Conservation (phyloP, 2,888 invertebrate species). For the Diabrotica balteata region DNA sequence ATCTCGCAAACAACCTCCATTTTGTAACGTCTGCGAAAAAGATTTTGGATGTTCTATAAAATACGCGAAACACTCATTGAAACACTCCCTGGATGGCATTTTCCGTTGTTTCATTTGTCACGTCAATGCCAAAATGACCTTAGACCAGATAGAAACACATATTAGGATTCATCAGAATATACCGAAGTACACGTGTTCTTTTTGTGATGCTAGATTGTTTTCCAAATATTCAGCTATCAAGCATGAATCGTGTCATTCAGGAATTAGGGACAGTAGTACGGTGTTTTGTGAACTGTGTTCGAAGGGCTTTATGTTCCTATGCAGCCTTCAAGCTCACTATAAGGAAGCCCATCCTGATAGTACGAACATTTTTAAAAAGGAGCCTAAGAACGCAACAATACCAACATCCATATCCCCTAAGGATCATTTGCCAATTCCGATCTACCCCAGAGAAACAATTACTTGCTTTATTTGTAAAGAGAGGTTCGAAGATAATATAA, state of each 20-base stretch:
- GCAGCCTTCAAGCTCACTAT: slow-evolving; percentile 52
- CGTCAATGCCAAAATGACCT: slow-evolving; percentile 33
- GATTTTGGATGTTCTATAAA: slow-evolving; percentile 42
- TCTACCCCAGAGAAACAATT: slow-evolving; percentile 32
- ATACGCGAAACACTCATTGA: slow-evolving; percentile 39
- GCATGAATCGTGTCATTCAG: slow-evolving; percentile 48
- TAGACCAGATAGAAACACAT: slow-evolving; percentile 45
- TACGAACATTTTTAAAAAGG: slow-evolving; percentile 3
- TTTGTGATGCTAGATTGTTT: slow-evolving; percentile 50
- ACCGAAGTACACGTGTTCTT: slow-evolving; percentile 49
- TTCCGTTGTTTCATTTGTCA: slow-evolving; percentile 39
- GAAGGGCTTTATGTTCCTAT: slow-evolving; percentile 49
- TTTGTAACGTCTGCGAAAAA: slow-evolving; percentile 44
- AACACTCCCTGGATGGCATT: slow-evolving; percentile 36
- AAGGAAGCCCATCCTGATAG: slow-evolving; percentile 18
- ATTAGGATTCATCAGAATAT: slow-evolving; percentile 50
- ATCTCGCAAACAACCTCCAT: slow-evolving; percentile 2
- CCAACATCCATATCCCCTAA: neutral
- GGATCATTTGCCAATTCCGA: slow-evolving; percentile 16
- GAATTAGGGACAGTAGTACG: slow-evolving; percentile 38
- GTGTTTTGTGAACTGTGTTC: slow-evolving; percentile 53
- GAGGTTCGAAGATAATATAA: slow-evolving; percentile 12
- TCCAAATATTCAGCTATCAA: slow-evolving; percentile 47
- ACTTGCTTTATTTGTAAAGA: slow-evolving; percentile 43
- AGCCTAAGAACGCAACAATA: neutral